phyloP scores from a whole-genome alignment of 1,140 invertebrate species.

The Polypedilum pembai region DNA sequence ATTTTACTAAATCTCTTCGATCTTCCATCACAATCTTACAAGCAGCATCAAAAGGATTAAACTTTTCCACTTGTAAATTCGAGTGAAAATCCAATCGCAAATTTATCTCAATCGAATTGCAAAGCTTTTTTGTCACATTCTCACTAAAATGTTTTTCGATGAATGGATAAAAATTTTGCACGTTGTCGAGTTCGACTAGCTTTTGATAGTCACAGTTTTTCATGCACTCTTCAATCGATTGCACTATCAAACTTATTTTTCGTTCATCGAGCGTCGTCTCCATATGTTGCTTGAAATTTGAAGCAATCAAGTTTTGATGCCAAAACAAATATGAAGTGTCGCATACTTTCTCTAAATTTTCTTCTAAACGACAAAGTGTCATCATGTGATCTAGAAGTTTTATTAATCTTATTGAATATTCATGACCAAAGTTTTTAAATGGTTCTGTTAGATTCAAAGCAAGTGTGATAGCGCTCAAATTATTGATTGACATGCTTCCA shows the following conservation, averaged over 20 bases:
- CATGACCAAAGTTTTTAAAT: constrained; percentile 47
- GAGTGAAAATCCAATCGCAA: constrained; percentile 82
- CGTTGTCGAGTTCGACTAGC: constrained; percentile 32
- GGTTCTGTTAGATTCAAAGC: constrained; percentile 57
- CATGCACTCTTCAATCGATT: constrained; percentile 24
- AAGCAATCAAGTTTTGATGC: constrained; percentile 67
- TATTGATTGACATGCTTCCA: constrained; percentile 58
- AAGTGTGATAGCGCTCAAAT: constrained; percentile 57
- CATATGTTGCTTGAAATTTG: constrained; percentile 55
- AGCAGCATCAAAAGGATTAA: constrained; percentile 36
- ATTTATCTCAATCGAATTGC: constrained; percentile 83
- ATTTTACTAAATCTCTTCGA: constrained; percentile 35
- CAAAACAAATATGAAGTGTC: constrained; percentile 75
- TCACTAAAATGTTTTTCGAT: constrained; percentile 35
- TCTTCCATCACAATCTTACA: constrained; percentile 34
- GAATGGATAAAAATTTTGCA: constrained; percentile 34
- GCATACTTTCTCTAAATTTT: constrained; percentile 53
- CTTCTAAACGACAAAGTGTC: constrained; percentile 52
- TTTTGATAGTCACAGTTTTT: constrained; percentile 31
- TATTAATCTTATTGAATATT: constrained; percentile 47
- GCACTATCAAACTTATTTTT: constrained; percentile 30
- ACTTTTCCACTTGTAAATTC: constrained; percentile 70
- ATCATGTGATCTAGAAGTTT: constrained; percentile 56
- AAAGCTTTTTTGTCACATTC: constrained; percentile 59
- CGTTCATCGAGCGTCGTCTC: constrained; percentile 30